Conservation (phyloP, 2,113 vertebrate genomes). For the Cryptomyrus ogoouensis region DNA sequence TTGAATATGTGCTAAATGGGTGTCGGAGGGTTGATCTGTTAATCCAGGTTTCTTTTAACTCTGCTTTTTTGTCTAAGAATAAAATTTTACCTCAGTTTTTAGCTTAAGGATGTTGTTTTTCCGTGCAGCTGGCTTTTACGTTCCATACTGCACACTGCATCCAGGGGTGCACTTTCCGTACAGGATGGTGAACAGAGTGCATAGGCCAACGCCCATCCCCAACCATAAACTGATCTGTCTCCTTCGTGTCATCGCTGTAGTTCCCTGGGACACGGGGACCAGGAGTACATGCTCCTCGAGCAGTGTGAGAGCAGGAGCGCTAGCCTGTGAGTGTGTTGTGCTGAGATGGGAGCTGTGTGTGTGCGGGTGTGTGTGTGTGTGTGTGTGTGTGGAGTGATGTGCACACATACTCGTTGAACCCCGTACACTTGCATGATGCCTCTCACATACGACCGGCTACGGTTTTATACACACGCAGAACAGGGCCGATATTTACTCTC, state of each 20-base stretch:
- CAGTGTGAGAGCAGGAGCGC: conserved; percentile 95
- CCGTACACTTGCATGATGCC: neutral
- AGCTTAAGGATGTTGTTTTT: neutral
- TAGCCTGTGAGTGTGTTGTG: conserved; percentile 82
- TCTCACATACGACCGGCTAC: no score
- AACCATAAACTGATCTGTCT: conserved; percentile 3
- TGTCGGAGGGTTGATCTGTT: neutral
- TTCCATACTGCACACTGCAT: neutral
- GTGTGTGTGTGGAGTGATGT: conserved; percentile 46
- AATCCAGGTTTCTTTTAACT: neutral
- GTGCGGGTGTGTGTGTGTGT: conserved; percentile 33
- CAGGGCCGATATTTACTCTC: neutral
- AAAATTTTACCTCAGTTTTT: neutral
- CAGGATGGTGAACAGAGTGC: no score
- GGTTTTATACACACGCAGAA: neutral
- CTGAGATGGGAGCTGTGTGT: conserved; percentile 36
- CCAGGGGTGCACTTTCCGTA: neutral
- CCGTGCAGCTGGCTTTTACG: neutral
- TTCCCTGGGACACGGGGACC: conserved; percentile 76
- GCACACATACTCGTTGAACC: neutral
- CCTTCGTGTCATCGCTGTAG: conserved; percentile 67
- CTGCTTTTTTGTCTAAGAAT: neutral
- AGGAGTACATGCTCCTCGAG: conserved; percentile 91
- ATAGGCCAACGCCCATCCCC: neutral
- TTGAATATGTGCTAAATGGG: neutral